Evolutionary conservation across 2,888 invertebrate genomes (phyloP), one percentile per base, ranked within the genome.

Genomic region (Macrophya alboannulata): DNA sequence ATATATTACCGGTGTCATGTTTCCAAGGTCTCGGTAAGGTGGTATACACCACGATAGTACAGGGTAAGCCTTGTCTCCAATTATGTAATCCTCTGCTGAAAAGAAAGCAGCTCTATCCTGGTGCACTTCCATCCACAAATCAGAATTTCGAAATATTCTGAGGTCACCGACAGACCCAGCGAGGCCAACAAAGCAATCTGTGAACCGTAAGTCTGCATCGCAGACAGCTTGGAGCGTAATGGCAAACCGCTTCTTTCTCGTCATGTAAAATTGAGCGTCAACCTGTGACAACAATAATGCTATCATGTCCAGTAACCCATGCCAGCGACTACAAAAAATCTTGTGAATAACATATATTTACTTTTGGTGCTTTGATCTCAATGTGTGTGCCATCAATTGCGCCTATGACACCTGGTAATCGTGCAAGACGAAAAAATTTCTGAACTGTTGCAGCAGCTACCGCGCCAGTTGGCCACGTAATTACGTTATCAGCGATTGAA

Each of bases 121-220:
- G 15, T 17, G 17, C 17, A 87, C 65, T 55, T 72, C 68, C 65
- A 48, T 43, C 71, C 86, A 90, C 12, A 90, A 84, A 84, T 89
- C 87, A 37, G 90, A 90, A 85, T 89, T 90, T 68, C 86, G 85
- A 55, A 90, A 89, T 77, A 89, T 88, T 62, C 89, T 65, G 4
- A 37, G 68, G 86, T 90, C 85, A 21, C 85, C 77, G 8, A 86
- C 83, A 37, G 82, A 85, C 21, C 85, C 83, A 82, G 86, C 72
- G 37, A 85, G 85, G 45, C 86, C 85, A 81, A 51, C 74, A 62
- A 85, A 86, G 72, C 86, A 85, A 15, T 85, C 81, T 68, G 55
- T 85, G 17, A 85, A 85, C 4, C 59, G 55, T 6, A 81, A 72
- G 59, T 86, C 71, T 43, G 71, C 48, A 71, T 86, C 85, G 76